Conservation (phyloP, 2,888 invertebrate species). For the Melanargia galathea region DNA sequence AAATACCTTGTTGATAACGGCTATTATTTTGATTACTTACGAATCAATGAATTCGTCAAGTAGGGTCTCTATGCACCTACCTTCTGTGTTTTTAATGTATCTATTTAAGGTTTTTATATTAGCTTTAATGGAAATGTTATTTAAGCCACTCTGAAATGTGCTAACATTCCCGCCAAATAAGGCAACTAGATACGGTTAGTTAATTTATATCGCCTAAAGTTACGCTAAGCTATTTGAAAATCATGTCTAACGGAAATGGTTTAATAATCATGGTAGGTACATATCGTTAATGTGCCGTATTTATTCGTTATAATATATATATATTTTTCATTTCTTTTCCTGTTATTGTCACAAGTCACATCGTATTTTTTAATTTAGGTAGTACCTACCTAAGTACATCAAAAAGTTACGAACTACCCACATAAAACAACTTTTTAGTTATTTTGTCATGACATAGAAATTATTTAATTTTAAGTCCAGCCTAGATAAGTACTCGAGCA, state of each 20-base stretch:
- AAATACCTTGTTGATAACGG: background rate
- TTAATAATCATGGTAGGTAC: background rate
- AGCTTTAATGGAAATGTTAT: conserved; percentile 7
- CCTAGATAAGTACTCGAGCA: no score
- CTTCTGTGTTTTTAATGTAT: background rate
- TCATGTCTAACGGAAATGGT: background rate
- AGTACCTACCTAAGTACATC: no score
- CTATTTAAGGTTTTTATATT: conserved; percentile 10
- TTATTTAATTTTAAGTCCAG: no score
- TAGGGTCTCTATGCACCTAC: background rate
- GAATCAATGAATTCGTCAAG: background rate
- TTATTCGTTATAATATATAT: no score
- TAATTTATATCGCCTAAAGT: conserved; percentile 15
- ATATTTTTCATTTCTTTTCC: no score
- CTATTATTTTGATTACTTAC: no score
- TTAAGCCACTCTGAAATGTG: conserved; percentile 21
- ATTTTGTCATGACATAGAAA: no score
- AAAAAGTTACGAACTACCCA: no score
- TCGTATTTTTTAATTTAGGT: no score
- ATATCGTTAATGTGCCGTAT: background rate
- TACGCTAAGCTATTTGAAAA: conserved; percentile 5
- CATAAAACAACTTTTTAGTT: no score
- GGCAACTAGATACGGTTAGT: conserved; percentile 3
- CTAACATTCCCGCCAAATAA: conserved; percentile 16
- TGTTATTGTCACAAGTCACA: no score